Evolutionary conservation across 2,888 invertebrate species (phyloP), one percentile per base, ranked within the genome.

Genomic region (Halictus quadricinctus): DNA sequence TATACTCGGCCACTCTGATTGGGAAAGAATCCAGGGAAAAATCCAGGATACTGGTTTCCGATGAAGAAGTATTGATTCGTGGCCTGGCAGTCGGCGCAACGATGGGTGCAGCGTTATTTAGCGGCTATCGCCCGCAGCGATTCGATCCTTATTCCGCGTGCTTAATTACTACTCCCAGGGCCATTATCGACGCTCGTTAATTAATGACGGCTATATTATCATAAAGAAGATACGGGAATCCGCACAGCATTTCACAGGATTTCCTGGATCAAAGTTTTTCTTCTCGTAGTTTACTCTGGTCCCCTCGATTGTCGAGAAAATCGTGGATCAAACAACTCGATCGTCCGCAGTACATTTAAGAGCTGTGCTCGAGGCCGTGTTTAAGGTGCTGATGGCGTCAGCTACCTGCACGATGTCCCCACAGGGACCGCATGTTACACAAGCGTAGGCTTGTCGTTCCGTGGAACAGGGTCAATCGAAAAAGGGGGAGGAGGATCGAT

Each of bases 161-260:
- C n/a, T 78, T 84, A 82, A 78, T 84, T 84, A 78, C 74, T n/a
- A 48, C 69, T 73, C 76, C 41, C 58, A 7, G 2, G 3, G 75
- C 29, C 73, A 77, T 82, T 73, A 73, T 60, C 82, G 77, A 54
- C 72, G n/a, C 48, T 21, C 25, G 12, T 69, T 69, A 76, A 76
- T 83, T 48, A 58, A 79, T 64, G 79, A 83, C 3, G 54, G 58
- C 48, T 48, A 29, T 41, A 48, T 79, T 76, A 48, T 73, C 64
- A 15, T 64, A 64, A 64, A 64, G 29, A 64, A 64, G 64, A 29
- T 15, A 13, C 10, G 29, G 29, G 60, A 13, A 64, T 29, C 7
- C 15, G 15, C 29, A 25, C 6, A 2, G 8, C 6, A 15, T 29
- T 64, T 64, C 29, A 15, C 29, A 6, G 64, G 64, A 54, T 54